phyloP scores from a whole-genome alignment of 2,888 invertebrate genomes.

The Sarcophaga variegata region DNA sequence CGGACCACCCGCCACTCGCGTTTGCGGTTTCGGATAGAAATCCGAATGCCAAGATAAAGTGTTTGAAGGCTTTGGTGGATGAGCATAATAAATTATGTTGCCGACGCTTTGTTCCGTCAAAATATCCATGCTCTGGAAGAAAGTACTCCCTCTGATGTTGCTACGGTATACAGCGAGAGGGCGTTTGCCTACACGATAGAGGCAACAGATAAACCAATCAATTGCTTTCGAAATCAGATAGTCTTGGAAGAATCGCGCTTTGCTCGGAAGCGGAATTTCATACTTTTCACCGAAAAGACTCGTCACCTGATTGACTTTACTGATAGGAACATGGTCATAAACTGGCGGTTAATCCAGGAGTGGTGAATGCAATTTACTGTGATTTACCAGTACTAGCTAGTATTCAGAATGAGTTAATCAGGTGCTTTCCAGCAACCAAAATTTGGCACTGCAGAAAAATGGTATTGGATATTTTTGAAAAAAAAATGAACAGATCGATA shows the following conservation, averaged over 20 bases:
- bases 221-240: constrained; percentile 70
- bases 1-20: constrained; percentile 67
- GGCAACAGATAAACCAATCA: constrained; percentile 68
- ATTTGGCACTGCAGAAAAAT: constrained; percentile 52
- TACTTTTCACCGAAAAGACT: not conserved
- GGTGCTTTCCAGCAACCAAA: constrained; percentile 40
- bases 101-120: constrained; percentile 60
- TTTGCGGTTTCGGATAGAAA: constrained; percentile 70
- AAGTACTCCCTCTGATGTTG: constrained; percentile 31
- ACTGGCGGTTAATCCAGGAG: constrained; percentile 39
- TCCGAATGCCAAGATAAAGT: constrained; percentile 51
- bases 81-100: constrained; percentile 53
- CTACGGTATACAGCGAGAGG: constrained; percentile 59
- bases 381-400: constrained; percentile 53
- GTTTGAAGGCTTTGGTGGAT: constrained; percentile 43
- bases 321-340: constrained; percentile 35
- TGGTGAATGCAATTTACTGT: constrained; percentile 61
- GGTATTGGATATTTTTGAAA: constrained; percentile 2
- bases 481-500: constrained; percentile 29
- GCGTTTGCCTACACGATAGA: constrained; percentile 66
- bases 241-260: constrained; percentile 56
- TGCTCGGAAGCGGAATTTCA: not conserved
- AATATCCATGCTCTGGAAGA: constrained; percentile 54
- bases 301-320: constrained; percentile 37
- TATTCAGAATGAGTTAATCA: constrained; percentile 53